A percentile compares a stretch with the other conserved stretches of the same genome.
Conservation (phyloP, 2,888 invertebrate species). For the Ctenicera cuprea region DNA sequence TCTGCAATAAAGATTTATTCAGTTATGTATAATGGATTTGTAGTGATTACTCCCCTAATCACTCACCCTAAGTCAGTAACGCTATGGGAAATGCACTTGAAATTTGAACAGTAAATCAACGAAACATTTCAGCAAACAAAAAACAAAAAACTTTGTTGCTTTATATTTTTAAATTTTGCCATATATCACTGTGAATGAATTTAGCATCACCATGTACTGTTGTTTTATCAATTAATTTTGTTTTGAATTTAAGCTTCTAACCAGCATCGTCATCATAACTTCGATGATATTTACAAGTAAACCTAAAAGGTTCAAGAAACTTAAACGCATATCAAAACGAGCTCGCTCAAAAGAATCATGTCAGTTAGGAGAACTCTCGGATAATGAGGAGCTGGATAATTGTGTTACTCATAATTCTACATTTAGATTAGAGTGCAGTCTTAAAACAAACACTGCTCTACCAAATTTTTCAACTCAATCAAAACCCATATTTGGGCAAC, state of each 20-base stretch:
- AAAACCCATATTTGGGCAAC: not conserved
- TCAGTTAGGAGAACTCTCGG: not conserved
- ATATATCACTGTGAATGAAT: no score
- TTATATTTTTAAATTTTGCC: no score
- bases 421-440: not conserved
- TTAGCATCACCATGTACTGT: no score
- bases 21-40: no score
- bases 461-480: not conserved
- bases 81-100: no score
- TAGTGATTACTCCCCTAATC: no score
- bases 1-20: no score
- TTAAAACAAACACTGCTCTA: not conserved
- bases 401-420: not conserved
- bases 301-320: not conserved
- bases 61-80: no score
- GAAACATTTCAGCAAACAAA: no score
- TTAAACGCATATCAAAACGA: slow-evolving; percentile 10
- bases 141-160: no score
- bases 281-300: not conserved
- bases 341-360: not conserved
- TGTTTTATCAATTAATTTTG: not conserved
- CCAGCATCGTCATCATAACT: not conserved
- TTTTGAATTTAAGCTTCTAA: slow-evolving; percentile 6
- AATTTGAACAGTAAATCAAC: no score
- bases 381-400: not conserved